Percentiles rank a stretch among this genome's conserved stretches.
Evolutionary conservation across 2,888 invertebrate genomes (phyloP).

Genomic region (Epistrophella euchroma): DNA sequence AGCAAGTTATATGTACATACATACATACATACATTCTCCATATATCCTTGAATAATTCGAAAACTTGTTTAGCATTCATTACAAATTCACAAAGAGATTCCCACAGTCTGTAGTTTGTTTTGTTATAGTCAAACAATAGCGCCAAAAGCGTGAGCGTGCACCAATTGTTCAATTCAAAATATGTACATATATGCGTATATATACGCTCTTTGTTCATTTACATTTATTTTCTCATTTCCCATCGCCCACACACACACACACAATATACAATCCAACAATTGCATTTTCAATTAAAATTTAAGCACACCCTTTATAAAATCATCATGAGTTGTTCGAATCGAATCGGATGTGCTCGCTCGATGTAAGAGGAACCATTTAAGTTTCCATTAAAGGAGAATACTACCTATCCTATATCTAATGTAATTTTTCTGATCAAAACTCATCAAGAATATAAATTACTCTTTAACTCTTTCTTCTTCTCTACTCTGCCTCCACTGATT

Average conservation of each 20-base stretch:
- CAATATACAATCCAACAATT: slow-evolving; percentile 5
- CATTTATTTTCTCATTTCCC: slow-evolving; percentile 48
- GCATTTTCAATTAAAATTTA: slow-evolving; percentile 67
- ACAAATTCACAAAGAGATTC: slow-evolving; percentile 1
- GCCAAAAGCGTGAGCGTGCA: not conserved
- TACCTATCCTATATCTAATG: slow-evolving; percentile 37
- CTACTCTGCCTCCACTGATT: slow-evolving; percentile 15
- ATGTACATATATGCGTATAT: not conserved
- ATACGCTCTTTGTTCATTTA: slow-evolving; percentile 13
- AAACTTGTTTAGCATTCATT: slow-evolving; percentile 10
- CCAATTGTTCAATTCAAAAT: slow-evolving; percentile 44
- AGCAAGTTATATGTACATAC: not conserved
- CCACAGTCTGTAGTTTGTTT: not conserved
- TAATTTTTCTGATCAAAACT: slow-evolving; percentile 52
- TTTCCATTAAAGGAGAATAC: slow-evolving; percentile 58
- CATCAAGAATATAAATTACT: slow-evolving; percentile 61
- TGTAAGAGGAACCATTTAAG: slow-evolving; percentile 33
- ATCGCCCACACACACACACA: not conserved
- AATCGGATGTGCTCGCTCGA: not conserved
- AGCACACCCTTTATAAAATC: slow-evolving; percentile 34
- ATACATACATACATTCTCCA: not conserved
- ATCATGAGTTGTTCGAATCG: not conserved
- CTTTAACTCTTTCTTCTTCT: slow-evolving; percentile 6
- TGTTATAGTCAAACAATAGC: slow-evolving; percentile 30
- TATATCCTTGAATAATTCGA: not conserved